Conservation (phyloP, 2,113 vertebrate genomes). For the Poicephalus gulielmi region DNA sequence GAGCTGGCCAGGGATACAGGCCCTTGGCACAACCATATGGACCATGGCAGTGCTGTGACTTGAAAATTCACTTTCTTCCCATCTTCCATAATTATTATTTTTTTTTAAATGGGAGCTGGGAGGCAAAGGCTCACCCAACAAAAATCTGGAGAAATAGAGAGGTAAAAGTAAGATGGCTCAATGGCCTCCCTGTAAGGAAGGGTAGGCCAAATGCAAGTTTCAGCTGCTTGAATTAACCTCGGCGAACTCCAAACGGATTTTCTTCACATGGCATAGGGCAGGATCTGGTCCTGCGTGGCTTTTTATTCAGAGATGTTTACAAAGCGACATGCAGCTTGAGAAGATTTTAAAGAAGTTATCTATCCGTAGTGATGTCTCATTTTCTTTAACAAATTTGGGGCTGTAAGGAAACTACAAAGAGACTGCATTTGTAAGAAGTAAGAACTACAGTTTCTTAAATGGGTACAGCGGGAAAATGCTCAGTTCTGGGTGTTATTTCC, state of each 20-base stretch:
- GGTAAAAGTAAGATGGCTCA: background rate
- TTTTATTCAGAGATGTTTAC: background rate
- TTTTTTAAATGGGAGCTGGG: background rate
- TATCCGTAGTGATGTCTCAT: background rate
- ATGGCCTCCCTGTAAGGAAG: background rate
- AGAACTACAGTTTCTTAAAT: background rate
- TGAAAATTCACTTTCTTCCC: background rate
- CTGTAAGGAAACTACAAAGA: background rate
- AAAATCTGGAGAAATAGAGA: background rate
- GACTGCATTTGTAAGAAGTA: background rate
- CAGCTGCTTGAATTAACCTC: background rate
- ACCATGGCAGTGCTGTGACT: background rate
- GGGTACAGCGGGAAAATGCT: background rate
- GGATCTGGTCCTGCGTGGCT: background rate
- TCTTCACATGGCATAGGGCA: background rate
- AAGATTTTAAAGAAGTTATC: background rate
- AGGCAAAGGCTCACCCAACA: accelerated
- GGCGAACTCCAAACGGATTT: background rate
- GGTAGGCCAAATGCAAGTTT: background rate
- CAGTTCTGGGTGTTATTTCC: background rate
- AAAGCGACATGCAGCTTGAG: background rate
- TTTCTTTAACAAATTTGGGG: background rate
- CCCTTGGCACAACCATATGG: background rate
- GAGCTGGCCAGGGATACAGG: background rate
- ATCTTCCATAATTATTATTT: background rate